These are phyloP conservation scores for Anas platyrhynchos DNA, from an alignment of 2,113 vertebrate genomes.

Conservation along the genomic window DNA sequence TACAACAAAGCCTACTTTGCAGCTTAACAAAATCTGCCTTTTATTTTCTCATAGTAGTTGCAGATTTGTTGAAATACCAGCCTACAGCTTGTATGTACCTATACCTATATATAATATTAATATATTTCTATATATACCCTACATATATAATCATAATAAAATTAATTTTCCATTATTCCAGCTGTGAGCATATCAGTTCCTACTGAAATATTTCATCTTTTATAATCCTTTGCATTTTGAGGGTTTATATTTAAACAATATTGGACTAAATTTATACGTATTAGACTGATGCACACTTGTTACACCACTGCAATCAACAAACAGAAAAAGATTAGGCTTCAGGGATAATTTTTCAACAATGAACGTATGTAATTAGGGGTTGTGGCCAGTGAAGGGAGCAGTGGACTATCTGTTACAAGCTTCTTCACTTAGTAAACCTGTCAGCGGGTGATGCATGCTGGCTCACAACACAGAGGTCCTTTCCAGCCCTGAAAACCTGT, in stretches of 20 bases:
- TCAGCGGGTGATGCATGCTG: not conserved
- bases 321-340: not conserved
- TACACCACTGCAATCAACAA: not conserved
- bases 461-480: not conserved
- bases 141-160: not conserved
- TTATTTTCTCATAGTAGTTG: not conserved
- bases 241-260: not conserved
- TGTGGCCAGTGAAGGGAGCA: not conserved
- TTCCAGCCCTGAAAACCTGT: not conserved
- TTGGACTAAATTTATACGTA: not conserved
- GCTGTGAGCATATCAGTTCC: not conserved
- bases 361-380: not conserved
- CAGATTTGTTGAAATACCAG: not conserved
- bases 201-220: not conserved
- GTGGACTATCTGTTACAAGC: not conserved
- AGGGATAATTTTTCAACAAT: rapidly evolving
- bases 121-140: not conserved
- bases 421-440: not conserved
- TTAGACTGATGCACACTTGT: not conserved
- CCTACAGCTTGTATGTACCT: not conserved
- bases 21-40: not conserved
- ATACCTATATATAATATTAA: not conserved
- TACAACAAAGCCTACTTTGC: not conserved
- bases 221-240: not conserved
- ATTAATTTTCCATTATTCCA: not conserved